Evolutionary conservation across 2,797 vertebrate genomes (phyloP), one percentile per base, ranked within the genome.

Genomic region (Clarias platycephalus): DNA sequence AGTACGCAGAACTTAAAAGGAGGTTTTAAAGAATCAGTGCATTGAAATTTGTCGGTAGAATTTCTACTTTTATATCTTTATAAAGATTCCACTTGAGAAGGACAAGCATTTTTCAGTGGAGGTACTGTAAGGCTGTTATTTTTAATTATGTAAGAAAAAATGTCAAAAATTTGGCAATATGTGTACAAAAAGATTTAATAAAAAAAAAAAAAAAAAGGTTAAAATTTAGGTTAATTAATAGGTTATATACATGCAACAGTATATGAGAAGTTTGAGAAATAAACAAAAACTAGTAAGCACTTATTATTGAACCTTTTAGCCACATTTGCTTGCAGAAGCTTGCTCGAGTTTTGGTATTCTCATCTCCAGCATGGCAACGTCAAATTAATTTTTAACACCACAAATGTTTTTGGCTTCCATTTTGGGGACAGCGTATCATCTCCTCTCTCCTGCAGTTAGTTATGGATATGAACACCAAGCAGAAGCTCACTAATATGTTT

Each of bases 331-430:
- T 76, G 28, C 53, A 12, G 16, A 57, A 57, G 13, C 34, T 77
- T 58, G 28, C 74, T 77, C 3, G 77, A 44, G 6, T 79, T 44
- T 60, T 8, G 57, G 26, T 34, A 3, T 37, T 62, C 20, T 7
- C 55, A 8, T 49, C 77, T 74, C 40, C 68, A 74, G 44, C 78
- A 55, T 15, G 31, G 44, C 24, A 40, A 66, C 60, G 78, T 84
- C 77, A 84, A 72, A 80, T 24, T n/a, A 60, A 53, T 80, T 70
- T 72, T 63, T 72, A 79, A 72, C 76, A 84, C 40, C 28, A 84
- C 22, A n/a, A 60, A 63, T 62, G 76, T 62, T 60, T 79, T 58
- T 70, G 55, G 55, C 22, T 84, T 26, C 16, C n/a, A 10, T 71
- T 84, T 80, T 55, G 40, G n/a, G 26, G 67, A 49, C 66, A 53